A percentile compares a stretch with the other conserved stretches of the same genome.
These are phyloP conservation scores for Rhinatrema bivittatum DNA, from an alignment of 2,797 vertebrate species.

Conservation along the genomic window DNA sequence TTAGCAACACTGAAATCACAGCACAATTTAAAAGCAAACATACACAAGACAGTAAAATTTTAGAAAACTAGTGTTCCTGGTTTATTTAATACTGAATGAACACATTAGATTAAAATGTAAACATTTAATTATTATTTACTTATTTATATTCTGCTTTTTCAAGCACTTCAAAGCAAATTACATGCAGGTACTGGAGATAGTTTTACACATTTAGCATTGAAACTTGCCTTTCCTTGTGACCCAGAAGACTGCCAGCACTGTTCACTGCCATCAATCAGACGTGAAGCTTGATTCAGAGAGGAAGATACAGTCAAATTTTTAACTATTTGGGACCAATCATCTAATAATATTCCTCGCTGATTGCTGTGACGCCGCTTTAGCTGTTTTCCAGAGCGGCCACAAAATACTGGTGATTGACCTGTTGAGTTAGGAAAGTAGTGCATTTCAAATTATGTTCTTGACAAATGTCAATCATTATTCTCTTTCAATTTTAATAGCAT, in stretches of 20 bases:
- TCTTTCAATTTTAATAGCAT: neutral
- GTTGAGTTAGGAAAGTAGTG: neutral
- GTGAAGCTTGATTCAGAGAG: slow-evolving; percentile 85
- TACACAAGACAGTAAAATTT: neutral
- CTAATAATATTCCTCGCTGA: slow-evolving; percentile 87
- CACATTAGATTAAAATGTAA: too few relatives aligned
- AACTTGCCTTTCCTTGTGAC: slow-evolving; percentile 89
- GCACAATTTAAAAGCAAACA: neutral
- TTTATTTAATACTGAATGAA: too few relatives aligned
- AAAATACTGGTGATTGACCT: slow-evolving; percentile 91
- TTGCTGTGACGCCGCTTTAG: slow-evolving; percentile 82
- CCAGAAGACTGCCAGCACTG: slow-evolving; percentile 98
- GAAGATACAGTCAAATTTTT: slow-evolving; percentile 90
- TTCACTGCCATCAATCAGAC: slow-evolving; percentile 86
- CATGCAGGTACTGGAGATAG: too few relatives aligned
- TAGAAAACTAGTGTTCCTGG: neutral
- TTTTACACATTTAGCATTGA: too few relatives aligned
- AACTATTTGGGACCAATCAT: slow-evolving; percentile 93
- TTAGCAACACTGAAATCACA: too few relatives aligned
- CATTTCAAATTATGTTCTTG: neutral
- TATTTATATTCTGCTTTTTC: too few relatives aligned
- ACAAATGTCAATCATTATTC: too few relatives aligned
- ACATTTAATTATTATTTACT: too few relatives aligned
- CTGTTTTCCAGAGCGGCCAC: slow-evolving; percentile 92
- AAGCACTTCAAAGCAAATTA: too few relatives aligned